phyloP scores from a whole-genome alignment of 1,140 invertebrate species.

The Wasmannia auropunctata region DNA sequence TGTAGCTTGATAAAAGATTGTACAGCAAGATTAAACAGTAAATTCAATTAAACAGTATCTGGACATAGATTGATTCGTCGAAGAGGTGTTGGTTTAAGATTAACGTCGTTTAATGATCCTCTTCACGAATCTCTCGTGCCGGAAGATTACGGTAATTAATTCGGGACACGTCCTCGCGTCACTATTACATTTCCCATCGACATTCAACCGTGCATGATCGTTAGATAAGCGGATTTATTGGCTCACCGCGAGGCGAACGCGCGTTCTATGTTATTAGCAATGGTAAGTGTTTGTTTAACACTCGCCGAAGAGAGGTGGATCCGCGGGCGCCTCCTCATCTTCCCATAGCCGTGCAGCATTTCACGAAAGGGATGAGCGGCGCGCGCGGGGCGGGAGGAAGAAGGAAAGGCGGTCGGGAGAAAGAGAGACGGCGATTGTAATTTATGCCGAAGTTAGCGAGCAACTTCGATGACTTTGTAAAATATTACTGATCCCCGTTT shows the following conservation, averaged over 20 bases:
- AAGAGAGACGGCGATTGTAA: constrained; percentile 70
- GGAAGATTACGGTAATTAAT: constrained; percentile 46
- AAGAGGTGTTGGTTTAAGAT: constrained; percentile 25
- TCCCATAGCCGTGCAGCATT: constrained; percentile 32
- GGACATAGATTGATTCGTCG: constrained; percentile 5
- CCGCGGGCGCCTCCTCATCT: constrained; percentile 54
- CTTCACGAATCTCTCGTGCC: constrained; percentile 1
- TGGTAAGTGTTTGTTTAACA: constrained; percentile 77
- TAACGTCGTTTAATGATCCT: constrained; percentile 33
- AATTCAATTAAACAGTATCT: background rate
- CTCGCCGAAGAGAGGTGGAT: constrained; percentile 60
- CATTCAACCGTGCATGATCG: constrained; percentile 45
- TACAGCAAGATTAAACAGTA: no score
- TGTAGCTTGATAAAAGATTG: background rate
- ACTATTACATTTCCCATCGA: constrained; percentile 33
- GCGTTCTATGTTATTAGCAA: constrained; percentile 72
- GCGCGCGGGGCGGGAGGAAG: constrained; percentile 2
- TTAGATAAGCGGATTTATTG: constrained; percentile 69
- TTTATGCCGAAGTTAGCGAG: constrained; percentile 82
- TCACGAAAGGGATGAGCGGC: constrained; percentile 53
- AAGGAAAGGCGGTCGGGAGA: background rate
- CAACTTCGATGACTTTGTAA: constrained; percentile 83
- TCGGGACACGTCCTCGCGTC: constrained; percentile 6
- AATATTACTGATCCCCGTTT: constrained; percentile 82
- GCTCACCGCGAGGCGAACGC: constrained; percentile 57